Evolutionary conservation across 2,113 vertebrate species (phyloP).

Genomic region (Hemibagrus wyckioides): DNA sequence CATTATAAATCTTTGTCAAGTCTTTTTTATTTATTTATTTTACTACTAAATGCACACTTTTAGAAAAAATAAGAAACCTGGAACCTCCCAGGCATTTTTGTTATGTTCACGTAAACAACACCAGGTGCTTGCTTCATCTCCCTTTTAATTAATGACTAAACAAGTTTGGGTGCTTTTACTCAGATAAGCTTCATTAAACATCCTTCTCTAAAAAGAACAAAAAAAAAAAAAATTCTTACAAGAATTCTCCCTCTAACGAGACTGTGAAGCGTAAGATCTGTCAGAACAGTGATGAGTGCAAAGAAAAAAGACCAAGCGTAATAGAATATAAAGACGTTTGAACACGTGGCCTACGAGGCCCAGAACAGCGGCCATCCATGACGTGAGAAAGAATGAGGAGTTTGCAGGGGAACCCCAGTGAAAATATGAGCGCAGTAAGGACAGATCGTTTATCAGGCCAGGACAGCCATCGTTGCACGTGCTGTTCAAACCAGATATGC

Average conservation of each 20-base stretch:
- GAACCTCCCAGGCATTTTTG: background rate
- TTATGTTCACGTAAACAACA: constrained; percentile 6
- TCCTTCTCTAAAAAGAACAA: background rate
- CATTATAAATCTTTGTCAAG: background rate
- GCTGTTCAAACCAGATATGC: constrained; percentile 25
- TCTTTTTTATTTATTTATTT: too few relatives aligned
- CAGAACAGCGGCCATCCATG: constrained; percentile 30
- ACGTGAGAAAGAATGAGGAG: constrained; percentile 48
- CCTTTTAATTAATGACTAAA: background rate
- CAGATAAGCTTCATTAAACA: background rate
- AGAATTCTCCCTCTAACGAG: constrained; percentile 25
- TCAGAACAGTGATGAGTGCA: constrained; percentile 8
- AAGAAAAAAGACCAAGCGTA: constrained; percentile 55
- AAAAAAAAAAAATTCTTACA: background rate
- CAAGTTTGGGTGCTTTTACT: background rate
- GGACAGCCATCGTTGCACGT: background rate
- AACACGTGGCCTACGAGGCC: constrained; percentile 15
- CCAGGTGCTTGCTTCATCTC: constrained; percentile 8
- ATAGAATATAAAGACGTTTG: constrained; percentile 34
- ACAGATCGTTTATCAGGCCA: constrained; percentile 13
- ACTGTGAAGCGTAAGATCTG: background rate
- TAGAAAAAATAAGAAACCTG: background rate
- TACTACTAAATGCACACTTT: background rate
- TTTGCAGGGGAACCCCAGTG: background rate
- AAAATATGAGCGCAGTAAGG: background rate